A percentile compares a stretch with the other conserved stretches of the same genome.
These are phyloP conservation scores for Fistularia tabacaria DNA, from an alignment of 2,797 vertebrate species.

Conservation along the genomic window DNA sequence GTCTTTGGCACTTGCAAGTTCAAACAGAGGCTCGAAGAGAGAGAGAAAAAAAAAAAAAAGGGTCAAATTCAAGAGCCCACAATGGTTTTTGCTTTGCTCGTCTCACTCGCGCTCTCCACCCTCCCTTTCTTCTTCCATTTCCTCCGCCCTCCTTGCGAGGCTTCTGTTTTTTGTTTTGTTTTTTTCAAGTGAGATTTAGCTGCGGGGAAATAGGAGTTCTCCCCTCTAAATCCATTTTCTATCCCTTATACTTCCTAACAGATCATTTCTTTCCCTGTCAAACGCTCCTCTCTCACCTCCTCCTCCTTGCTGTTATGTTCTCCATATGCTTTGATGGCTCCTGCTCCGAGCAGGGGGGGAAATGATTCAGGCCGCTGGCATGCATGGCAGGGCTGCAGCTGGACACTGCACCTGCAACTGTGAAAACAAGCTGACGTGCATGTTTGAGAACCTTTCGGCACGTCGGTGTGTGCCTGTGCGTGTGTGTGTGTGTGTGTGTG, in stretches of 20 bases:
- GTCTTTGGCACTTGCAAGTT: no score
- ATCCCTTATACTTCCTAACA: constrained; percentile 14
- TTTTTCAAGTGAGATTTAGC: constrained; percentile 29
- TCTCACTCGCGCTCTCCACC: constrained; percentile 14
- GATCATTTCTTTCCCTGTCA: constrained; percentile 24
- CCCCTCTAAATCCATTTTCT: constrained; percentile 17
- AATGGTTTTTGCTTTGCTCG: constrained; percentile 18
- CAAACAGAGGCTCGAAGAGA: constrained; percentile 10
- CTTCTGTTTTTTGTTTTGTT: constrained; percentile 25
- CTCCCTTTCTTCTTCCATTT: constrained; percentile 1
- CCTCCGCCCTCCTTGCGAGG: constrained; percentile 17
- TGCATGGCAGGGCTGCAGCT: constrained; percentile 69
- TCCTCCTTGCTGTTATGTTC: constrained; percentile 42
- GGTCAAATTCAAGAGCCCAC: constrained; percentile 27
- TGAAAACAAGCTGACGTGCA: constrained; percentile 68
- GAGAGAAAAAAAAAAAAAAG: constrained; percentile 5
- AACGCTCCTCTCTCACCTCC: constrained; percentile 17
- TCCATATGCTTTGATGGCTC: constrained; percentile 65
- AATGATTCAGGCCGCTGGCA: constrained; percentile 72
- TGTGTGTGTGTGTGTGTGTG: constrained; percentile 3
- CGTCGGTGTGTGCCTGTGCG: constrained; percentile 16
- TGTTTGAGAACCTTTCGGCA: constrained; percentile 33
- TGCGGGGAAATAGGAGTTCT: constrained; percentile 35
- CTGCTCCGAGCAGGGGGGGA: constrained; percentile 49
- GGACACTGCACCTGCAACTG: constrained; percentile 74